phyloP scores from a whole-genome alignment of 2,113 vertebrate species.

The Sterrhoptilus dennistouni region DNA sequence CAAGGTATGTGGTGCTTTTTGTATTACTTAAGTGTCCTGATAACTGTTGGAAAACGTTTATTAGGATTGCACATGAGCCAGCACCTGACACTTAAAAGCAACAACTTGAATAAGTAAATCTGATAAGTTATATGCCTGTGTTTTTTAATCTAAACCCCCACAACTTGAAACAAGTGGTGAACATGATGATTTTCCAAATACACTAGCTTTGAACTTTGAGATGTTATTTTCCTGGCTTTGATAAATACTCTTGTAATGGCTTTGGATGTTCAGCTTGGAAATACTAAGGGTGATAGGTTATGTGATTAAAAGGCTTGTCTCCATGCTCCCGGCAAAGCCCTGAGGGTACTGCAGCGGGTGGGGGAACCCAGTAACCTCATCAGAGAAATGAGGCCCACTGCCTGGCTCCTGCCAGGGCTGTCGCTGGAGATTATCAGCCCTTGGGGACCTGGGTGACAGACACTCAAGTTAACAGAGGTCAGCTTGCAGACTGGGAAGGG shows the following conservation, averaged over 20 bases:
- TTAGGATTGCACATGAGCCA: conserved; percentile 27
- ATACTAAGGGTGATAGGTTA: background rate
- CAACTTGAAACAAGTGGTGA: conserved; percentile 1
- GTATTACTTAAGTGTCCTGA: conserved; percentile 38
- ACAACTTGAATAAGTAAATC: conserved; percentile 27
- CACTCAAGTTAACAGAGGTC: background rate
- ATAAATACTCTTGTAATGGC: background rate
- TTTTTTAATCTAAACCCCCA: background rate
- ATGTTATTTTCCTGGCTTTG: background rate
- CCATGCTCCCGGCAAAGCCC: rapidly evolving
- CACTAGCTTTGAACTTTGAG: conserved; percentile 14
- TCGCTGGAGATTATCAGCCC: background rate
- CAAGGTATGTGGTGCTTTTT: conserved; percentile 51
- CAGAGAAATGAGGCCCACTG: background rate
- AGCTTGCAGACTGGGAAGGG: background rate
- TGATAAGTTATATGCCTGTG: conserved; percentile 9
- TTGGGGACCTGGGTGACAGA: background rate
- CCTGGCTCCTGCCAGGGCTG: background rate
- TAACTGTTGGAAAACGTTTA: conserved; percentile 43
- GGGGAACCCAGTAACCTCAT: rapidly evolving
- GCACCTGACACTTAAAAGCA: conserved; percentile 35
- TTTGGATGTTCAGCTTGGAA: background rate
- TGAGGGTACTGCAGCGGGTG: rapidly evolving
- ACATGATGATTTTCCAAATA: background rate
- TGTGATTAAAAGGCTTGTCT: background rate